Evolutionary conservation across 2,113 vertebrate species (phyloP), one percentile per base, ranked within the genome.

Genomic region (Propithecus coquereli): DNA sequence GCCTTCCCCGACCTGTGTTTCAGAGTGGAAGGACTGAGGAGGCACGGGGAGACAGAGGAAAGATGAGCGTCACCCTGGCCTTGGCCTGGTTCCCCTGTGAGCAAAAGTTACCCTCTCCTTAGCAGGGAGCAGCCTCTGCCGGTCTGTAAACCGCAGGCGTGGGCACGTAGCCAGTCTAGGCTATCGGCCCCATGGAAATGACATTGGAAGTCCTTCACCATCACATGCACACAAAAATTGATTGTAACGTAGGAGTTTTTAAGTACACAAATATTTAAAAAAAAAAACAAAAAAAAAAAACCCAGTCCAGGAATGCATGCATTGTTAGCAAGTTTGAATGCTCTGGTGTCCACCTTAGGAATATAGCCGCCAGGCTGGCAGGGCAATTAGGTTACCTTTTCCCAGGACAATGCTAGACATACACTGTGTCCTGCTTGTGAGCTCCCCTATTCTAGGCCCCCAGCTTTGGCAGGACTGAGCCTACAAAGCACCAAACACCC

Each of bases 401-500:
- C 23, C 59, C 77, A 23, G 70, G 37, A 45, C 45, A 23, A 3
- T 12, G 4, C n/a, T 2, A 50, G 25, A 22, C 22, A 14, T 16
- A 3, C 17, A 5, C 3, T 10, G 18, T 2, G 54, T 1, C 7
- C 30, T 43, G 18, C 66, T 57, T 3, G 13, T 1, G 30, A 65
- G 59, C 32, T 11, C 5, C 1, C 23, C 50, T 7, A 17, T 0
- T 32, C 85, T 4, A 6, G 10, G 22, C 81, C 6, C n/a, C 25
- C 70, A 1, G 43, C 76, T 77, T 37, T 23, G 23, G 70, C 22
- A 37, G 22, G 25, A 76, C 30, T 8, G 45, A n/a, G 9, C 8
- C 45, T 54, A 2, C 4, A 11, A 13, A 7, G 23, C 0, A 3
- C 20, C 5, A 40, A 16, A 2, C 4, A 20, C 11, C 57, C 8